Percentiles rank a stretch among this genome's conserved stretches.
Evolutionary conservation across 1,140 invertebrate species (phyloP).

Genomic region (Drosophila parvula): DNA sequence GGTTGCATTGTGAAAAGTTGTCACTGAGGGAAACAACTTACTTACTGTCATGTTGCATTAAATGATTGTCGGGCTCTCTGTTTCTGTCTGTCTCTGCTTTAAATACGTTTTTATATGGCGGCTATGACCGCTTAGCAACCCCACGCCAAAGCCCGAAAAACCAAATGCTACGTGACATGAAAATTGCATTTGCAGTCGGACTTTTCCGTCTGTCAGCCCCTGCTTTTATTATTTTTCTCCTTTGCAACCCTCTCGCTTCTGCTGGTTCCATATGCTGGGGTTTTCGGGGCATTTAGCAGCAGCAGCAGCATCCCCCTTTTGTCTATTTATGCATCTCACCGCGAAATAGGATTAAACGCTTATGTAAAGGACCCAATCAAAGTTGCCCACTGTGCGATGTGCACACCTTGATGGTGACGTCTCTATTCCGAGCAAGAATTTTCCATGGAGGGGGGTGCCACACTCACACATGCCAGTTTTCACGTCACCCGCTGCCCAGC

Average conservation of each 20-base stretch:
- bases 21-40: constrained; percentile 55
- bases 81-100: constrained; percentile 41
- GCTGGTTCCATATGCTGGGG: constrained; percentile 67
- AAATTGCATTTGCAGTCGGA: constrained; percentile 77
- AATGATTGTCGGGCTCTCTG: constrained; percentile 74
- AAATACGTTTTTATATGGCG: constrained; percentile 69
- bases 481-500: constrained; percentile 22
- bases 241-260: constrained; percentile 30
- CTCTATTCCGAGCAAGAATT: constrained; percentile 49
- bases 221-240: constrained; percentile 16
- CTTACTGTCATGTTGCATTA: constrained; percentile 78
- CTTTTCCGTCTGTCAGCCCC: constrained; percentile 29
- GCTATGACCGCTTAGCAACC: constrained; percentile 64
- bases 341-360: constrained; percentile 83
- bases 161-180: constrained; percentile 77
- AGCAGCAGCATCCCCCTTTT: constrained; percentile 53
- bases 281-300: constrained; percentile 62
- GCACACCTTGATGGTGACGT: constrained; percentile 74
- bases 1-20: constrained; percentile 62
- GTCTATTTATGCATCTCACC: constrained; percentile 83
- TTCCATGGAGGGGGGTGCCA: constrained; percentile 4
- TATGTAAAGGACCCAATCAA: constrained; percentile 83
- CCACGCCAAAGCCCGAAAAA: constrained; percentile 29
- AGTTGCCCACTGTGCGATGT: constrained; percentile 61
- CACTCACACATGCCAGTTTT: constrained; percentile 65